phyloP scores from a whole-genome alignment of 2,113 vertebrate species.

The Zootoca vivipara region DNA sequence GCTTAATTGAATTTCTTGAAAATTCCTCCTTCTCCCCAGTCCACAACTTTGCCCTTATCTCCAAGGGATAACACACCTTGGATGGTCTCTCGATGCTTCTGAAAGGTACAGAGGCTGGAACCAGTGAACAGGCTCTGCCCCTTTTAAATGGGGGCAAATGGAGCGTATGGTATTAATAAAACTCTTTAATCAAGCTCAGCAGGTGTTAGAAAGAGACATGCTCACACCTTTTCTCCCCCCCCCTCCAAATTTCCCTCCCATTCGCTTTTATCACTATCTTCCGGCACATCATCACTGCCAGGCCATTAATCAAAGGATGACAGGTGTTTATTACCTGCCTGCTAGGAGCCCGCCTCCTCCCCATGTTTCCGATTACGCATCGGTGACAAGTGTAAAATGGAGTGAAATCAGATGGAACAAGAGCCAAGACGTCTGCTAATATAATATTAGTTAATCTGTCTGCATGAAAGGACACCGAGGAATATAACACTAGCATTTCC shows the following conservation, averaged over 20 bases:
- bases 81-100: background rate
- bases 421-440: constrained; percentile 2
- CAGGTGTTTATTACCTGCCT: constrained; percentile 36
- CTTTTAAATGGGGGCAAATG: background rate
- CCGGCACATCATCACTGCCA: background rate
- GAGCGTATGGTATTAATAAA: background rate
- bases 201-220: background rate
- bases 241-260: background rate
- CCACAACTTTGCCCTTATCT: background rate
- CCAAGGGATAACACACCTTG: background rate
- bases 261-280: constrained; percentile 5
- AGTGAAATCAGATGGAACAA: constrained; percentile 20
- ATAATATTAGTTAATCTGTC: constrained; percentile 23
- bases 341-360: background rate
- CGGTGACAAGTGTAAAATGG: constrained; percentile 34
- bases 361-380: background rate
- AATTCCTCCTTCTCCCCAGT: background rate
- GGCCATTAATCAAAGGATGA: constrained; percentile 33
- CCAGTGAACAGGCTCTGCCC: background rate
- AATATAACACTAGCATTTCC: background rate
- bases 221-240: background rate
- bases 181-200: constrained; percentile 5
- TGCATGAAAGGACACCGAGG: background rate
- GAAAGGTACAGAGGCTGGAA: background rate
- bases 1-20: background rate